Evolutionary conservation across 2,888 invertebrate species (phyloP), one percentile per base, ranked within the genome.

Genomic region (Epiblema foenella): DNA sequence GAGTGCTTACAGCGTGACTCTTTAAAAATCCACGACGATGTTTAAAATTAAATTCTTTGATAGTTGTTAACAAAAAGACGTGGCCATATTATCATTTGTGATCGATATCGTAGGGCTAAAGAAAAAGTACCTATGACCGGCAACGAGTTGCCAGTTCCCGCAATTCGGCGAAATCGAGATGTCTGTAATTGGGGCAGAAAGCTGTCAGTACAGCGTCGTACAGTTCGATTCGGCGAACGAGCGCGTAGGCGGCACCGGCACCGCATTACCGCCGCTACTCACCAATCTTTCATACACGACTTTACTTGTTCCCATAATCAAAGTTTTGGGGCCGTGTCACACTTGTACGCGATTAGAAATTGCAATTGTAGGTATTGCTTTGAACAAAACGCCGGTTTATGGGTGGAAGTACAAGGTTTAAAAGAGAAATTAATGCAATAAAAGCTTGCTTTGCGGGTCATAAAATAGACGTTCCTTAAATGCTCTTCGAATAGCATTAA

Each of bases 301-400:
- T 89, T 89, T 88, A 81, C 88, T 86, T 84, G 91, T 90, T 91
- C 92, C 89, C 89, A 91, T 93, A 89, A 90, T 90, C 91, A 89
- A 81, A 86, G 89, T 91, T 92, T 90, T 90, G 88, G 93, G 93
- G 89, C 91, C 86, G 81, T 84, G 91, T 88, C 88, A 90, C 89
- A 91, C 89, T 90, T 90, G 83, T 85, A 85, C 80, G 81, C 87
- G 87, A 90, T 93, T 92, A 92, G 93, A 93, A 92, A 92, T 83
- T 83, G 85, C 87, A 90, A 90, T 90, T 90, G 88, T 87, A 60
- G 46, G 60, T 46, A 85, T 83, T 85, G 83, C 82, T 77, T 85
- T 83, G 78, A 83, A 81, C 84, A 89, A 87, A 84, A 79, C 76
- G 83, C 82, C 79, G 77, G 79, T 78, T 83, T 78, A 91, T 91